Percentiles rank a stretch among this genome's conserved stretches.
These are phyloP conservation scores for Anoplopoma fimbria DNA, from an alignment of 2,113 vertebrate genomes.

Conservation along the genomic window DNA sequence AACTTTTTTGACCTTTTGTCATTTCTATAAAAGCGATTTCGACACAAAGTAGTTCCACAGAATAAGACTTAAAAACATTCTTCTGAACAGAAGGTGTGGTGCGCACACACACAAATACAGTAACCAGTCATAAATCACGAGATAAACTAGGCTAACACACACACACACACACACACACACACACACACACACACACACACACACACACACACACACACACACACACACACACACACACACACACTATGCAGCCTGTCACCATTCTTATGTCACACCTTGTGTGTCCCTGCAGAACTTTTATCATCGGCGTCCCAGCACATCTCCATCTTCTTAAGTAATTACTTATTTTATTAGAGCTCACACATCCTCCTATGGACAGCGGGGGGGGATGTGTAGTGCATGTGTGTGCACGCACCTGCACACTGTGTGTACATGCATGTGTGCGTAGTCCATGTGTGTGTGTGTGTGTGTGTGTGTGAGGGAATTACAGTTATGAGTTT, in stretches of 20 bases:
- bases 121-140: too few species aligned
- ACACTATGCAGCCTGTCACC: too few species aligned
- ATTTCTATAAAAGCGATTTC: too few species aligned
- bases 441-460: slow-evolving; percentile 40
- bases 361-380: slow-evolving; percentile 38
- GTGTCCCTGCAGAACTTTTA: slow-evolving; percentile 45
- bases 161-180: slow-evolving; percentile 1
- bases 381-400: slow-evolving; percentile 4
- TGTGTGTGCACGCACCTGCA: too few species aligned
- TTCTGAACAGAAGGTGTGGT: too few species aligned
- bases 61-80: too few species aligned
- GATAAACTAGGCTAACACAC: too few species aligned
- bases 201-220: neutral
- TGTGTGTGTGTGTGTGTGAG: slow-evolving; percentile 51
- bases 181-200: neutral
- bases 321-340: slow-evolving; percentile 66
- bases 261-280: neutral
- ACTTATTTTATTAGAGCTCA: slow-evolving; percentile 60
- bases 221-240: slow-evolving; percentile 11
- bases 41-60: too few species aligned
- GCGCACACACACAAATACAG: too few species aligned
- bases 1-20: too few species aligned
- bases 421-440: too few species aligned
- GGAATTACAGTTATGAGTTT: slow-evolving; percentile 62
- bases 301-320: slow-evolving; percentile 55